These are phyloP conservation scores for Eciton burchellii DNA, from an alignment of 1,140 invertebrate species.

Conservation along the genomic window DNA sequence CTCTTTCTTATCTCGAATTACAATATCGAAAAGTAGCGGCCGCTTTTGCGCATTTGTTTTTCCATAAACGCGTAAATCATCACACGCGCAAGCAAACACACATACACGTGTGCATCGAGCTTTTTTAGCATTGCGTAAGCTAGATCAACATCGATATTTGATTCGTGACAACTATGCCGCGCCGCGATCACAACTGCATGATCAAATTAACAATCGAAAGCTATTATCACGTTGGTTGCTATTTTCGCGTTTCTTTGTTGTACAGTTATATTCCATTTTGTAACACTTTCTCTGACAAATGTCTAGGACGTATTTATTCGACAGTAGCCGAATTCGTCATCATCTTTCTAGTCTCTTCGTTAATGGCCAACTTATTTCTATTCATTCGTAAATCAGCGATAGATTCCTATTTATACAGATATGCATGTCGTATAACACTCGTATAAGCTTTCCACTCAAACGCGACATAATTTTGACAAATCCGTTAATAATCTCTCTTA, in stretches of 20 bases:
- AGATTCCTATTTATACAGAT: not conserved
- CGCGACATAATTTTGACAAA: not conserved
- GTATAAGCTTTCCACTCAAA: not conserved
- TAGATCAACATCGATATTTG: not conserved
- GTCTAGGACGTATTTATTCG: conserved; percentile 6
- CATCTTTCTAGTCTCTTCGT: too few relatives aligned
- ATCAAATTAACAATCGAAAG: conserved; percentile 16
- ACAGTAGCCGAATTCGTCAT: not conserved
- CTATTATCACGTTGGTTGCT: not conserved
- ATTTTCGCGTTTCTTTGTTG: not conserved
- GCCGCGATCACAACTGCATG: not conserved
- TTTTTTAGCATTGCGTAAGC: not conserved
- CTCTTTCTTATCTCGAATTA: not conserved
- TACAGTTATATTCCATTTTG: not conserved
- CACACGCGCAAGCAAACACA: too few relatives aligned
- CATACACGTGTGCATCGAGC: too few relatives aligned
- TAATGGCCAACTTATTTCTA: not conserved
- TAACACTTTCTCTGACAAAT: conserved; percentile 5
- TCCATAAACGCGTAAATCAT: not conserved
- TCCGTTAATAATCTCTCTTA: not conserved
- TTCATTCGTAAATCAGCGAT: not conserved
- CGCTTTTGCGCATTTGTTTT: not conserved
- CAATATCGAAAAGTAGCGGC: not conserved
- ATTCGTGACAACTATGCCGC: not conserved
- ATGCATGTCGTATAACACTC: not conserved